These are phyloP conservation scores for Leucopsar rothschildi DNA, from an alignment of 2,113 vertebrate genomes.

Conservation along the genomic window DNA sequence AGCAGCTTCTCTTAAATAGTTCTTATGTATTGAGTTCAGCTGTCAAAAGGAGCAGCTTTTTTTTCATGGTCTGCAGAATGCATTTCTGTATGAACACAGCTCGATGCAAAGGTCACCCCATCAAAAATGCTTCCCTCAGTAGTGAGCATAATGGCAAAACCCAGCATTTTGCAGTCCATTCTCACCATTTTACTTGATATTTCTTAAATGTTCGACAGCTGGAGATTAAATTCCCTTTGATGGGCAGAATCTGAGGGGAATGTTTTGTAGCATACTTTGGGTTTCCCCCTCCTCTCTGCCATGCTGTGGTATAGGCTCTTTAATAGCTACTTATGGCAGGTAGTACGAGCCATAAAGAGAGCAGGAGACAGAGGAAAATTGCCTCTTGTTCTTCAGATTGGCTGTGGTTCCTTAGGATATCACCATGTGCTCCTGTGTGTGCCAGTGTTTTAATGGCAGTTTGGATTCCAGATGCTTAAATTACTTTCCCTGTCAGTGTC, in stretches of 20 bases:
- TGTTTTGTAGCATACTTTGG: not conserved
- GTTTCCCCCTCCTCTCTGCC: not conserved
- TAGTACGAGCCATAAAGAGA: not conserved
- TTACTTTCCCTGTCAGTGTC: not conserved
- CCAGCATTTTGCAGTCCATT: conserved; percentile 10
- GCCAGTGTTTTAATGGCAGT: not conserved
- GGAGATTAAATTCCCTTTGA: conserved; percentile 59
- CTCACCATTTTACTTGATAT: conserved; percentile 31
- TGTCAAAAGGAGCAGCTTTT: conserved; percentile 37
- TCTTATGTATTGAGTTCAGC: conserved; percentile 14
- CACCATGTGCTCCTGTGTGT: not conserved
- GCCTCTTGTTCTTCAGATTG: conserved; percentile 7
- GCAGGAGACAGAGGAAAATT: not conserved
- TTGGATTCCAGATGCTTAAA: not conserved
- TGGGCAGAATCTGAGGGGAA: conserved; percentile 4
- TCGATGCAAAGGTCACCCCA: conserved; percentile 61
- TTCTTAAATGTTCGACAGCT: conserved; percentile 55
- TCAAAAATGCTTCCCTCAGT: conserved; percentile 58
- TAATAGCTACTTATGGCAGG: conserved; percentile 14
- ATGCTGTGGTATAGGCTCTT: not conserved
- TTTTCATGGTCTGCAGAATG: conserved; percentile 42
- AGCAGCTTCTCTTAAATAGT: conserved; percentile 43
- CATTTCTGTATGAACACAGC: conserved; percentile 28
- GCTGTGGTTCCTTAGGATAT: not conserved
- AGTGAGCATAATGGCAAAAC: conserved; percentile 15